Conservation (phyloP, 2,113 vertebrate genomes). For the Psammodynastes pulverulentus region DNA sequence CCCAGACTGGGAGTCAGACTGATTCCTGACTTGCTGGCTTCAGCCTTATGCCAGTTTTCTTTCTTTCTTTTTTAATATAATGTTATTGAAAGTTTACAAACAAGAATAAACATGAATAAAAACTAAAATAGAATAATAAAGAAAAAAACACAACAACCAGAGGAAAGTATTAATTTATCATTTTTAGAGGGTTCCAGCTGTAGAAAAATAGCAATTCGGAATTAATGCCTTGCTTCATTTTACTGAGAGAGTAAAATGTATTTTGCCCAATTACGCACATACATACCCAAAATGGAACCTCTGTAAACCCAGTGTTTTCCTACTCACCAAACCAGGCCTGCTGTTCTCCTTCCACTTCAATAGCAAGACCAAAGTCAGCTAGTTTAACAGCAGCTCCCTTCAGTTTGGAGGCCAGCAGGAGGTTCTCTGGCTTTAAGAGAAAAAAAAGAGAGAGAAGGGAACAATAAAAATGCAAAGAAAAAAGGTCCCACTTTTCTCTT, state of each 20-base stretch:
- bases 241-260: neutral
- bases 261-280: rapidly evolving
- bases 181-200: neutral
- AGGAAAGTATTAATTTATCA: neutral
- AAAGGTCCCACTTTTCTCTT: neutral
- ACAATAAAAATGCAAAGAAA: neutral
- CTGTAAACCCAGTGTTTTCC: neutral
- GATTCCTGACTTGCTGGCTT: neutral
- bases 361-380: slow-evolving; percentile 84
- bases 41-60: neutral
- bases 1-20: neutral
- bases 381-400: slow-evolving; percentile 84
- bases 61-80: neutral
- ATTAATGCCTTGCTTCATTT: neutral
- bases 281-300: rapidly evolving
- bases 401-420: slow-evolving; percentile 81
- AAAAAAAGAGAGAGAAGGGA: slow-evolving; percentile 12
- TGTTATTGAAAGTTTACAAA: neutral
- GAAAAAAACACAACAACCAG: neutral
- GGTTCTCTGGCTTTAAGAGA: slow-evolving; percentile 77
- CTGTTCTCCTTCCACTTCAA: slow-evolving; percentile 85
- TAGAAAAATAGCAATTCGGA: neutral
- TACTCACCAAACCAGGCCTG: slow-evolving; percentile 87
- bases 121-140: neutral
- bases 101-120: neutral